Evolutionary conservation across 2,797 vertebrate species (phyloP), one percentile per base, ranked within the genome.

Genomic region (Anisognathus igniventris): DNA sequence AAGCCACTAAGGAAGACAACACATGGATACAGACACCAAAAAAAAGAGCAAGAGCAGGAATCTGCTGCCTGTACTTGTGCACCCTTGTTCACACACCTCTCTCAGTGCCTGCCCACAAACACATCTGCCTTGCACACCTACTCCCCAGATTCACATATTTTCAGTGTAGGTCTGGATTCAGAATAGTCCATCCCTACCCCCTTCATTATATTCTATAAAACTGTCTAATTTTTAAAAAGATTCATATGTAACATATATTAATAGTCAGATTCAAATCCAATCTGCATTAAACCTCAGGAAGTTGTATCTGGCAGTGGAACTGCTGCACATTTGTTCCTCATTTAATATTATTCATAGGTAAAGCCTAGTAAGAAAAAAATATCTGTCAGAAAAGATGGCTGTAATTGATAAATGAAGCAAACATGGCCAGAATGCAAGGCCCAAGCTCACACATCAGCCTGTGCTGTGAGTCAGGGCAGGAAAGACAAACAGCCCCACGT

Each of bases 231-330:
- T 90, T 86, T 77, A 57, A 95, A 66, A 33, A 65, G 71, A 88
- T 85, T 68, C 86, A 92, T 83, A 77, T 86, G 90, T 83, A 92
- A 57, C 53, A 18, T 61, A 35, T 54, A 93, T 95, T 94, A 96
- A 93, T 66, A 87, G 71, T 14, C 87, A 86, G 45, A 95, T 76
- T 93, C 86, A 95, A 95, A 96, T 79, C 76, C 85, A 94, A 95
- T 94, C 86, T 86, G n/a, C 88, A 88, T 73, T 95, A 94, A 96
- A 87, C 92, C 88, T 94, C 96, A 94, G 95, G 82, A 95, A 93
- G 95, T 86, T 94, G 66, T 93, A 56, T 96, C 91, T 97, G 95
- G 95, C 95, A 96, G 44, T 1, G 15, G 37, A 60, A 74, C 75
- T 25, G 33, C 93, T 48, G 70, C 68, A 87, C 95, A 96, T 97